phyloP scores from a whole-genome alignment of 2,888 invertebrate species.

The Podotricha telesiphe region DNA sequence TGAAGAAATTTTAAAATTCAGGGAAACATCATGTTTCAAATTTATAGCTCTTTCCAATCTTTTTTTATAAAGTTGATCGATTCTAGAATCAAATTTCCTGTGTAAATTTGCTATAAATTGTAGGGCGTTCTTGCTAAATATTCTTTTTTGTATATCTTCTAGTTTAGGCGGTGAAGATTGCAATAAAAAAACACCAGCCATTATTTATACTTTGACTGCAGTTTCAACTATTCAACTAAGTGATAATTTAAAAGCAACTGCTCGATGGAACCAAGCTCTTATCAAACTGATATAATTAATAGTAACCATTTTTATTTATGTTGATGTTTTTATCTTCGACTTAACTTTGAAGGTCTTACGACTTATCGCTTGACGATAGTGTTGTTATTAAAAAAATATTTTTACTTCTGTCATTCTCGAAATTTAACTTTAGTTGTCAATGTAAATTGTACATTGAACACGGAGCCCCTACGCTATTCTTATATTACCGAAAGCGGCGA shows the following conservation, averaged over 20 bases:
- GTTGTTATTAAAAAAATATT: background rate
- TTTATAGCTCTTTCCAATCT: conserved; percentile 66
- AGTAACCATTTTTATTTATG: conserved; percentile 5
- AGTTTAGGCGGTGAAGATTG: conserved; percentile 81
- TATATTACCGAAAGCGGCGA: too few relatives aligned
- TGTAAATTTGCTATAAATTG: conserved; percentile 82
- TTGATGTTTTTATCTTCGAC: conserved; percentile 15
- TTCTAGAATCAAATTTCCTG: conserved; percentile 73
- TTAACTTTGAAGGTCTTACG: background rate
- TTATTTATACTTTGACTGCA: conserved; percentile 25
- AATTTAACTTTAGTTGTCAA: too few relatives aligned
- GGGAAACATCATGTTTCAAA: conserved; percentile 53
- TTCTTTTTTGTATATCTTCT: conserved; percentile 77
- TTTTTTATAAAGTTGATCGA: conserved; percentile 73
- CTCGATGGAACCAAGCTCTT: background rate
- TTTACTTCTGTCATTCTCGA: background rate
- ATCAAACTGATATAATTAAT: conserved; percentile 7
- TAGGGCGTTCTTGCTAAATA: conserved; percentile 83
- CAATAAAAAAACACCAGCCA: conserved; percentile 63
- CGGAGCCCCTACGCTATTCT: too few relatives aligned
- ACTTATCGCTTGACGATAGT: background rate
- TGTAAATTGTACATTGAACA: too few relatives aligned
- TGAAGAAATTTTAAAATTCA: conserved; percentile 72
- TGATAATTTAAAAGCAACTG: background rate
- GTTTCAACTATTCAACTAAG: conserved; percentile 3